Percentiles rank a stretch among this genome's conserved stretches.
Evolutionary conservation across 2,113 vertebrate genomes (phyloP).

Genomic region (Neogobius melanostomus): DNA sequence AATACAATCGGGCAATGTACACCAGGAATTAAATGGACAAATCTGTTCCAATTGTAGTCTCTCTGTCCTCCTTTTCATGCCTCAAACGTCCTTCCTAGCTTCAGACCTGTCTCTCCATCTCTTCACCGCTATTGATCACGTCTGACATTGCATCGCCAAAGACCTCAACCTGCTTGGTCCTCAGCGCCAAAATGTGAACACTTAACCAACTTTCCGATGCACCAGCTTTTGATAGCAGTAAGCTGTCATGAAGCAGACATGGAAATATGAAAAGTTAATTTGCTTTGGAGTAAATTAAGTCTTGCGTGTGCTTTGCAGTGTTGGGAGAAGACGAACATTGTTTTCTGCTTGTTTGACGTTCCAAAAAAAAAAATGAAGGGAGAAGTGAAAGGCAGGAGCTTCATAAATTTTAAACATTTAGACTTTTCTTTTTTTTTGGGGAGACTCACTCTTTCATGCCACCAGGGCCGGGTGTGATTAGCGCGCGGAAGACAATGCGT

Average conservation of each 20-base stretch:
- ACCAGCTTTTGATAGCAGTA: not conserved
- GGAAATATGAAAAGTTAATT: not conserved
- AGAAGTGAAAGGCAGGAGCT: not conserved
- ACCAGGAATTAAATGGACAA: too few relatives aligned
- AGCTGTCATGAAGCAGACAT: not conserved
- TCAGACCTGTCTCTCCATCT: too few relatives aligned
- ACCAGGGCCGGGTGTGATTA: slow-evolving; percentile 7
- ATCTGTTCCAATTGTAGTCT: too few relatives aligned
- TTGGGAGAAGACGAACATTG: not conserved
- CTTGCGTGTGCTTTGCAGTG: not conserved
- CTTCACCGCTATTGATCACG: too few relatives aligned
- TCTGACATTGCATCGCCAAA: too few relatives aligned
- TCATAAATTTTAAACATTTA: slow-evolving; percentile 7
- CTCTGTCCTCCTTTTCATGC: too few relatives aligned
- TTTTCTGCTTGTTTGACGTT: slow-evolving; percentile 2
- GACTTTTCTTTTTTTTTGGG: not conserved
- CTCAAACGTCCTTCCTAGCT: too few relatives aligned
- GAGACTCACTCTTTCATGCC: slow-evolving; percentile 5
- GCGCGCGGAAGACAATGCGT: not conserved
- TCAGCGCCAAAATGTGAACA: too few relatives aligned
- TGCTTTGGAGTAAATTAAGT: not conserved
- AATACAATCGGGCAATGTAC: too few relatives aligned
- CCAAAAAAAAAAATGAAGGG: not conserved
- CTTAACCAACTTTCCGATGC: too few relatives aligned
- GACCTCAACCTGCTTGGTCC: too few relatives aligned